A percentile compares a stretch with the other conserved stretches of the same genome.
phyloP scores from a whole-genome alignment of 37 sponge, comb jelly and placozoan genomes.

The Trichoplax adhaerens region DNA sequence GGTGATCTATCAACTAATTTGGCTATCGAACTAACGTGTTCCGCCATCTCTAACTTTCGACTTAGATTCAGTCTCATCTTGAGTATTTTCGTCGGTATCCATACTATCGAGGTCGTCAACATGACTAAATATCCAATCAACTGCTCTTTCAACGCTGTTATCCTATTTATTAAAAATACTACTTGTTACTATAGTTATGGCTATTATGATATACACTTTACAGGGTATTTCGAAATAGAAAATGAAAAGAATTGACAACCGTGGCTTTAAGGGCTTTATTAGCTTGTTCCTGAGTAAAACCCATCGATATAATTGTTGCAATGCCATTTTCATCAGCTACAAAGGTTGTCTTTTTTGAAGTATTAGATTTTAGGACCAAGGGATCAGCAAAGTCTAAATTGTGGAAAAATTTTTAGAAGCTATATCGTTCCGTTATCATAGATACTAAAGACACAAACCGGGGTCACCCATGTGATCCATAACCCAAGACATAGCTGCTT shows the following conservation, averaged over 20 bases:
- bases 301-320: slow-evolving; percentile 48
- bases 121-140: slow-evolving; percentile 83
- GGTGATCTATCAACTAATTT: too few species aligned
- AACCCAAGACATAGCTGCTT: slow-evolving; percentile 84
- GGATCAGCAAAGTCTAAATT: slow-evolving; percentile 43
- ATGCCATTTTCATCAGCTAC: slow-evolving; percentile 33
- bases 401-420: neutral
- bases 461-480: slow-evolving; percentile 76
- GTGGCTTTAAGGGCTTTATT: slow-evolving; percentile 28
- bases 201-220: neutral
- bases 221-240: neutral
- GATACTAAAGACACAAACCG: slow-evolving; percentile 17
- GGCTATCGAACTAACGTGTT: slow-evolving; percentile 9
- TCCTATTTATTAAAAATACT: slow-evolving; percentile 16
- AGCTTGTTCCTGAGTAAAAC: slow-evolving; percentile 64
- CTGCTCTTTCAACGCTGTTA: slow-evolving; percentile 70
- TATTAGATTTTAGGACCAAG: slow-evolving; percentile 10
- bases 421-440: slow-evolving; percentile 5
- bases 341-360: neutral
- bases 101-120: slow-evolving; percentile 40
- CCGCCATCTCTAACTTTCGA: slow-evolving; percentile 41
- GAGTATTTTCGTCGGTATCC: neutral
- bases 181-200: neutral
- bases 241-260: neutral
- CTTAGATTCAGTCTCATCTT: neutral